Base-by-base conservation (phyloP, 2,113 vertebrate species). In the Perognathus longimembris region DNA sequence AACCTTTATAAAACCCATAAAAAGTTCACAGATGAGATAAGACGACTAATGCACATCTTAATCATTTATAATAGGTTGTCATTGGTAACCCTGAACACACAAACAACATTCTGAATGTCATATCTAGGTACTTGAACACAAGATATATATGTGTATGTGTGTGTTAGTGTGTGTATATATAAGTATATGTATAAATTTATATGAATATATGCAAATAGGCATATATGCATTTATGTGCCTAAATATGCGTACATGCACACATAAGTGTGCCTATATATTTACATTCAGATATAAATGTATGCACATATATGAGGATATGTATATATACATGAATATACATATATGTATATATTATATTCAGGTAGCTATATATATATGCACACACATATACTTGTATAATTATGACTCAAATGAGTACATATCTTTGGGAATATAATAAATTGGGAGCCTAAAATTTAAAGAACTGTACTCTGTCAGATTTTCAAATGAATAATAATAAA, bases 1-100 rank as follows among this genome's bases (percentile, higher is more conserved):
- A 81, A 69, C 57, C 63, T 86, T 78, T 95, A 76, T 73, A 83
- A 93, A 95, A 34, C 22, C 6, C 28, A 61, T 79, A 88, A 69
- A 93, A 61, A 9, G 7, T 95, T 82, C 18, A 7, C 10, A n/a
- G 45, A 45, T 45, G 45, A 45, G 0, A 80, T 86, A 20, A 94
- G 71, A 40, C 84, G 45, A 87, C 10, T 76, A 89, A 88, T 73
- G 7, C 32, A 3, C 38, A 61, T 77, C 5, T 83, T 83, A 76
- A 71, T 88, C 4, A 69, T 85, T 71, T 71, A 26, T 75, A 77
- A 75, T 38, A 82, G 1, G 12, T 45, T 45, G 45, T 45, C 45
- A 45, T 54, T 54, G 50, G 50, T 54, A 54, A 54, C 2, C 1
- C 0, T 17, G 0, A 40, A 20, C 36, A 89, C 11, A 74, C 10